Conservation (phyloP, 2,888 invertebrate species). For the Limnephilus marmoratus region DNA sequence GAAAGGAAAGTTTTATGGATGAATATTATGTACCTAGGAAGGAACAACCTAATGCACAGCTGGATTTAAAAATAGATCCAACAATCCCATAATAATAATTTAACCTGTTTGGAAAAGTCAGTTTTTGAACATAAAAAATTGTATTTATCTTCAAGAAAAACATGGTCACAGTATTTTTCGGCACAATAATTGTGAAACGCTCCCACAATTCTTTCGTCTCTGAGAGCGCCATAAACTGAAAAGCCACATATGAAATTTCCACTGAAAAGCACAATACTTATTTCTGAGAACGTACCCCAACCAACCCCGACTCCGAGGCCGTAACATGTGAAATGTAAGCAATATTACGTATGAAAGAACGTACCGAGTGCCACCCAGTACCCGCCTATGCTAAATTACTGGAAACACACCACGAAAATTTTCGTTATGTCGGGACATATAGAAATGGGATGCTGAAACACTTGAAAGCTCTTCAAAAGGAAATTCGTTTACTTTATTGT, state of each 20-base stretch:
- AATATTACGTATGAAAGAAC: constrained; percentile 66
- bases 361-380: constrained; percentile 39
- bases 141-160: too few species aligned
- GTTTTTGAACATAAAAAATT: too few species aligned
- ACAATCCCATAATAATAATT: too few species aligned
- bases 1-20: too few species aligned
- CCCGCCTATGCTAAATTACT: constrained; percentile 30
- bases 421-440: constrained; percentile 40
- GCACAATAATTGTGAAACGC: constrained; percentile 45
- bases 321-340: constrained; percentile 66
- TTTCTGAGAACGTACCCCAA: constrained; percentile 9
- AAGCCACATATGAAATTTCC: constrained; percentile 64
- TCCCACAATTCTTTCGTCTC: constrained; percentile 59
- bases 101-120: too few species aligned
- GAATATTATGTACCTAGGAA: too few species aligned
- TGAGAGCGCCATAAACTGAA: constrained; percentile 64
- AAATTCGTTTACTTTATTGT: not conserved
- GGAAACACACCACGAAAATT: constrained; percentile 63
- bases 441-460: constrained; percentile 45
- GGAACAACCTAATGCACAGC: too few species aligned
- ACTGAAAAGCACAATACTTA: constrained; percentile 64
- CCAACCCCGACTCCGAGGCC: not conserved
- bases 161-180: constrained; percentile 33
- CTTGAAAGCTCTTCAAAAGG: not conserved
- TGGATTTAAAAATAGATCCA: too few species aligned